Percentiles rank a stretch among this genome's conserved stretches.
These are phyloP conservation scores for Equus quagga DNA, from an alignment of 2,113 vertebrate genomes.

Conservation along the genomic window DNA sequence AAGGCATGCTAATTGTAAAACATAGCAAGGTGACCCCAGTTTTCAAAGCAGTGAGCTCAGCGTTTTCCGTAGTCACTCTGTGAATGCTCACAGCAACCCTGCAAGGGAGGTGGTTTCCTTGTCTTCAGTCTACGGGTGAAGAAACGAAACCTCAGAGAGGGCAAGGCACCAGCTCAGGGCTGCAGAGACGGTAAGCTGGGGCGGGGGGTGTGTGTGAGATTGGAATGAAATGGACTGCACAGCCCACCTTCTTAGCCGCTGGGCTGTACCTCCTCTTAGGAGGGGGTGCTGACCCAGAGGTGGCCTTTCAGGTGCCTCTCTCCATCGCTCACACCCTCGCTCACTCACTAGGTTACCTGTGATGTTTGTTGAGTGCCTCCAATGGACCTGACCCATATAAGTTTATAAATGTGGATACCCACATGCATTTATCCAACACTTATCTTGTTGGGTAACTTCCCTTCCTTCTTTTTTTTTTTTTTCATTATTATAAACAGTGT, in stretches of 20 bases:
- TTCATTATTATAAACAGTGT: background rate
- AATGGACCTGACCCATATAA: fast-evolving
- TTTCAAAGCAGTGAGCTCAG: background rate
- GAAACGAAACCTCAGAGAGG: background rate
- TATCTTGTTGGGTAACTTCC: background rate
- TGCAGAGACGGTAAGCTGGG: background rate
- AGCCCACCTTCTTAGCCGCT: background rate
- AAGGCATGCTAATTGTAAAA: background rate
- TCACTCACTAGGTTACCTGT: too few species aligned
- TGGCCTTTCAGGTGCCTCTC: background rate
- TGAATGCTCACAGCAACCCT: background rate
- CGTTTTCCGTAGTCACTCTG: background rate
- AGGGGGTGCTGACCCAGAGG: background rate
- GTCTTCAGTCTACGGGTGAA: background rate
- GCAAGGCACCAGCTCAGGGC: background rate
- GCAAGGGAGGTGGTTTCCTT: fast-evolving
- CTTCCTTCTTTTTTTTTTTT: background rate
- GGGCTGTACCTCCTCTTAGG: background rate
- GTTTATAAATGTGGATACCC: background rate
- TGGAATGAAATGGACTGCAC: background rate
- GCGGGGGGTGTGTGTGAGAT: background rate
- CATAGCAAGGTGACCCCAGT: background rate
- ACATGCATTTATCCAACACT: fast-evolving
- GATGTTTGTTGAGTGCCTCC: background rate
- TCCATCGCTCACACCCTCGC: fast-evolving